Conservation (phyloP, 2,113 vertebrate genomes). For the Megaleporinus macrocephalus region DNA sequence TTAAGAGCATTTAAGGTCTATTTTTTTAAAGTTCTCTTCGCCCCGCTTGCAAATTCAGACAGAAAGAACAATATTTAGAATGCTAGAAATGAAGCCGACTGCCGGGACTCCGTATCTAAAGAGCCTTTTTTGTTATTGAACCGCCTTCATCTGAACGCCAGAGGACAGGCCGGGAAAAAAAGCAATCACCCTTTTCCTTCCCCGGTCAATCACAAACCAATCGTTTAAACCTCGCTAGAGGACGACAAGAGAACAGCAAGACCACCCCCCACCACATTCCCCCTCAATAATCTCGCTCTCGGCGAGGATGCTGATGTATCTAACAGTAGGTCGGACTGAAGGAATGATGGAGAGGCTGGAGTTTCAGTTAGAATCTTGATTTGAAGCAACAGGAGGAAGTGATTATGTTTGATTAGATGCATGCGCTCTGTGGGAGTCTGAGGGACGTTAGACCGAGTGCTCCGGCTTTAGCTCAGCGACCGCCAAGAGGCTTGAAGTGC, state of each 20-base stretch:
- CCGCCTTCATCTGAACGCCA: constrained; percentile 49
- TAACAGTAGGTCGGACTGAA: constrained; percentile 32
- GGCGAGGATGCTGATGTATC: constrained; percentile 56
- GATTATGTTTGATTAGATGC: constrained; percentile 42
- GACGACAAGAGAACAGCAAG: constrained; percentile 52
- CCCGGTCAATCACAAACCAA: constrained; percentile 56
- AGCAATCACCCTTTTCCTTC: constrained; percentile 66
- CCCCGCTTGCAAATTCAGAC: too few species aligned
- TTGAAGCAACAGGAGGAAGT: constrained; percentile 32
- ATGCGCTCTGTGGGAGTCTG: constrained; percentile 45
- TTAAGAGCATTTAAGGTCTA: too few species aligned
- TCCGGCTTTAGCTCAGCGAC: not conserved
- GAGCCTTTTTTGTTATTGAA: constrained; percentile 56
- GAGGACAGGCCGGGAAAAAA: constrained; percentile 49
- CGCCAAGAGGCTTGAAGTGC: constrained; percentile 23
- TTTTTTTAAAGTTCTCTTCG: too few species aligned
- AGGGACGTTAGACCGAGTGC: constrained; percentile 17
- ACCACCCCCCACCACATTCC: constrained; percentile 3
- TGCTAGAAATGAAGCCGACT: not conserved
- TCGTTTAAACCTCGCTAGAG: constrained; percentile 15
- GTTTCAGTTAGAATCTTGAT: constrained; percentile 39
- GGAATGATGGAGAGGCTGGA: not conserved
- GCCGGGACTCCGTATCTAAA: constrained; percentile 38
- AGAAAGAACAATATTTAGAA: too few species aligned
- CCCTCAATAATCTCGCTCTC: not conserved